A percentile compares a stretch with the other conserved stretches of the same genome.
phyloP scores from a whole-genome alignment of 2,113 vertebrate genomes.

The Neotragus moschatus region DNA sequence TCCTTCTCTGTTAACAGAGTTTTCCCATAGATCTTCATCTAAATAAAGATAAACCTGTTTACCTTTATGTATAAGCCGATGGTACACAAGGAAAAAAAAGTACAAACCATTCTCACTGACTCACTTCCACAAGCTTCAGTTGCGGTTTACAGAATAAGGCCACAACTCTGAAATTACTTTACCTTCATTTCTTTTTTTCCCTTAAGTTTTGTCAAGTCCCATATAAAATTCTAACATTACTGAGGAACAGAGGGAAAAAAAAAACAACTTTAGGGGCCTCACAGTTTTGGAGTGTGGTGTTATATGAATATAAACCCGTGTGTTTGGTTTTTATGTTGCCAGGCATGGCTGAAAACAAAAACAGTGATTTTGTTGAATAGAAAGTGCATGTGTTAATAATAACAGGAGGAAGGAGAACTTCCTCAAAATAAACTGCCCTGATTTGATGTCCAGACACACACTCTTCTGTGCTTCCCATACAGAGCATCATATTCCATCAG shows the following conservation, averaged over 20 bases:
- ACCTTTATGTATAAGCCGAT: not conserved
- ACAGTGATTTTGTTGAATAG: slow-evolving; percentile 20
- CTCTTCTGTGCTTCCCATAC: not conserved
- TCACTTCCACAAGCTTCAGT: not conserved
- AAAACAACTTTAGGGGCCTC: not conserved
- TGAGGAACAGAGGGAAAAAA: slow-evolving; percentile 23
- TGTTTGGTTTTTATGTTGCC: slow-evolving; percentile 19
- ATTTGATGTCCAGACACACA: not conserved
- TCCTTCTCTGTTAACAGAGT: slow-evolving; percentile 21
- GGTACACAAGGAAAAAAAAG: not conserved
- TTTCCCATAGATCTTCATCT: not conserved
- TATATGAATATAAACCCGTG: not conserved
- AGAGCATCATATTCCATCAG: not conserved
- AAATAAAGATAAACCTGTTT: not conserved
- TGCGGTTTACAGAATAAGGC: not conserved
- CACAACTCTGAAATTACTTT: not conserved
- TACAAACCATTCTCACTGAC: not conserved
- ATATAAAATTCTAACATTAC: slow-evolving; percentile 19
- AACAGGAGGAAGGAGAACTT: not conserved
- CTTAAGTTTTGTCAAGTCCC: not conserved
- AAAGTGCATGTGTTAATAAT: slow-evolving; percentile 12
- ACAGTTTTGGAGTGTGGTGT: not conserved
- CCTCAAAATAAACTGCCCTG: not conserved
- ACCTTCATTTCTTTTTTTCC: not conserved
- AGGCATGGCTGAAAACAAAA: slow-evolving; percentile 23